Base-by-base conservation (phyloP, 2,113 vertebrate species). In the Merops nubicus region DNA sequence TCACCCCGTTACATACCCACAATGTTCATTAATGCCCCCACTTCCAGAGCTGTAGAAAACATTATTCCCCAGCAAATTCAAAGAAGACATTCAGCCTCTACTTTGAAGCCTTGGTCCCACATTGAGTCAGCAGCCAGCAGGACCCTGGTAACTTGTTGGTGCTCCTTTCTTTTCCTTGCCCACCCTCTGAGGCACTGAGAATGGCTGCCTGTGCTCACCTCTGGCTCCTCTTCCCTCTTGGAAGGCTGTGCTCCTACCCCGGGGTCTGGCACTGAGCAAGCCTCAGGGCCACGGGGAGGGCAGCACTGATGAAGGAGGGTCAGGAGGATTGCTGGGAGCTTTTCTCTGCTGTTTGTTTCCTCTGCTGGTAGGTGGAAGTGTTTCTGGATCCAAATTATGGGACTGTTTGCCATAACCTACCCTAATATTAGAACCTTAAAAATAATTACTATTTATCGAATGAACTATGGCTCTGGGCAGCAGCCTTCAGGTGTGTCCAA, bases 251-350 rank as follows among this genome's bases (percentile, higher is more conserved):
- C 5, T 88, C 12, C 10, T 22, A 15, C 31, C 20, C 14, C 16
- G 20, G 40, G 8, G 5, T 33, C 54, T 65, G 60, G 31, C 53
- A 76, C 29, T 1, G 6, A 83, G 70, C n/a, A 16, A 59, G 26
- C 16, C 28, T 23, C 8, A n/a, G 28, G 2, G 19, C 25, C 5
- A 33, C 8, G 38, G 15, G 0, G 0, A 34, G 23, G 9, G 18
- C 29, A 42, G 6, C 5, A 15, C 33, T 80, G 26, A 9, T 68
- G 42, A 54, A 40, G 25, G 9, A 62, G 14, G 12, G 3, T 47
- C 54, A 56, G 23, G 3, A 53, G 5, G 22, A 51, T 38, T 81
- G 8, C 56, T 87, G 42, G 45, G 10, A 67, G 69, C 16, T 51
- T n/a, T 67, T 81, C 12, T 47, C 47, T 74, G 34, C 23, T 40